Percentiles rank a stretch among this genome's conserved stretches.
Conservation (phyloP, 2,797 vertebrate species). For the Phrynocephalus vlangalii region DNA sequence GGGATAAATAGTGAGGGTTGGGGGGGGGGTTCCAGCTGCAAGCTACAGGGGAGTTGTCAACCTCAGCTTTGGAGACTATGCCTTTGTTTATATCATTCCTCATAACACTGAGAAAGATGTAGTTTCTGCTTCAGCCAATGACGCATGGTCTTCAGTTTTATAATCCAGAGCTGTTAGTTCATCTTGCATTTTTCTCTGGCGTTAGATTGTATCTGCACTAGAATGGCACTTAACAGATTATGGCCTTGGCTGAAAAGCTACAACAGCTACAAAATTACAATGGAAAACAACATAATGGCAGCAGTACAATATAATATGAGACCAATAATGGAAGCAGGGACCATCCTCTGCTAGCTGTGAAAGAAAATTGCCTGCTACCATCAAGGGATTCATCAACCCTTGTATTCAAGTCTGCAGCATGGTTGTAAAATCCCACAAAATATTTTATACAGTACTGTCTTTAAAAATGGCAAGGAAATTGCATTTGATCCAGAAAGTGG, state of each 20-base stretch:
- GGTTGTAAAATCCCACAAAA: not conserved
- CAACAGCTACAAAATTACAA: not conserved
- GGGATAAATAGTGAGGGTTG: not conserved
- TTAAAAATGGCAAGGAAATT: not conserved
- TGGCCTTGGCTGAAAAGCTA: not conserved
- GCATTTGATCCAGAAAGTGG: not conserved
- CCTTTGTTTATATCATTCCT: not conserved
- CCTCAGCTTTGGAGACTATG: not conserved
- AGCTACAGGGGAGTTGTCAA: not conserved
- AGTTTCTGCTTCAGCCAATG: not conserved
- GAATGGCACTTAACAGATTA: not conserved
- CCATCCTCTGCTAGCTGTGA: not conserved
- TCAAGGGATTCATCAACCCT: constrained; percentile 8
- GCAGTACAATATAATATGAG: not conserved
- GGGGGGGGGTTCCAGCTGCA: not conserved
- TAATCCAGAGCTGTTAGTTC: not conserved
- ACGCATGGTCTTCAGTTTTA: constrained; percentile 1
- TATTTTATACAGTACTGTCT: not conserved
- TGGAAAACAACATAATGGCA: not conserved
- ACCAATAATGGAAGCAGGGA: not conserved
- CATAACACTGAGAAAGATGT: not conserved
- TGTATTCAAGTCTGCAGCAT: not conserved
- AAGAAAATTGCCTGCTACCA: constrained; percentile 12
- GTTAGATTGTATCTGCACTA: not conserved
- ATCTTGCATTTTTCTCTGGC: not conserved